A percentile compares a stretch with the other conserved stretches of the same genome.
Evolutionary conservation across 2,113 vertebrate genomes (phyloP).

Genomic region (Zapornia atra): DNA sequence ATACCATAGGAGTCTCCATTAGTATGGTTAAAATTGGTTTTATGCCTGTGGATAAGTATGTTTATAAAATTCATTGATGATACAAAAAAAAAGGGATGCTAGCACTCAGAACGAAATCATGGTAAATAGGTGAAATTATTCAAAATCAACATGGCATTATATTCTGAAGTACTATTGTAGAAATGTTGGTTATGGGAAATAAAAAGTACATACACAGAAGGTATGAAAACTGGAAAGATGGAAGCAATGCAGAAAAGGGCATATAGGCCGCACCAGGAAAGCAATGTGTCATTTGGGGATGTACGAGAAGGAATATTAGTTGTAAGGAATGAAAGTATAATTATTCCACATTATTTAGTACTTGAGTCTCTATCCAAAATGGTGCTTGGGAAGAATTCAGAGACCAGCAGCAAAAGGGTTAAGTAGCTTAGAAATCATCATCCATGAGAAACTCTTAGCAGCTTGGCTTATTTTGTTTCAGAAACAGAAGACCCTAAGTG

Average conservation of each 20-base stretch:
- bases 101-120: not conserved
- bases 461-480: not conserved
- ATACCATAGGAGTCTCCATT: not conserved
- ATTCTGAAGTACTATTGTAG: not conserved
- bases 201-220: not conserved
- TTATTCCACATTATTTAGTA: not conserved
- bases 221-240: not conserved
- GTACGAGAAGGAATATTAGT: not conserved
- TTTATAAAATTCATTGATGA: not conserved
- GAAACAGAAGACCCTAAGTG: not conserved
- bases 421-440: not conserved
- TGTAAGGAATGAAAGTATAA: not conserved
- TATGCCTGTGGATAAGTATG: not conserved
- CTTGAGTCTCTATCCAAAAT: not conserved
- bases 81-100: not conserved
- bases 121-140: not conserved
- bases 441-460: not conserved
- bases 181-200: not conserved
- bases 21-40: not conserved
- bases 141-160: not conserved
- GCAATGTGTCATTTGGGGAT: not conserved
- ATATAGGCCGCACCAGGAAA: not conserved
- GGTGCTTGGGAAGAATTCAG: not conserved
- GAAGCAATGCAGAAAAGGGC: not conserved
- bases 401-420: not conserved